Evolutionary conservation across 2,888 invertebrate species (phyloP).

Genomic region (Cataglyphis cursor): DNA sequence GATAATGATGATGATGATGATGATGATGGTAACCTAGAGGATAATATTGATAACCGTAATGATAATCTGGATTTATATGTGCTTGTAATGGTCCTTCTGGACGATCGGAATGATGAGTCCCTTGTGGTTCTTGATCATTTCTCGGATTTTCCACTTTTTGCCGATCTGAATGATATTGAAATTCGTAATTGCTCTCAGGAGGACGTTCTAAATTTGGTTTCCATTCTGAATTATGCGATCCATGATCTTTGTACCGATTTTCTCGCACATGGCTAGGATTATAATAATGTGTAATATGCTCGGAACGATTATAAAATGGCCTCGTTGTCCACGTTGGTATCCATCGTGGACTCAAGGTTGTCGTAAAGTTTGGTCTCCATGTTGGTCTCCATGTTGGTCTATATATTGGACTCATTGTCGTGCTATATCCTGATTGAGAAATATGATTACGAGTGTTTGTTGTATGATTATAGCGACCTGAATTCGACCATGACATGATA

Average conservation of each 20-base stretch:
- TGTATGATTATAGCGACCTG: conserved; percentile 50
- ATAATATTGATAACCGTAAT: background rate
- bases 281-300: background rate
- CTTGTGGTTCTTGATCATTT: conserved; percentile 8
- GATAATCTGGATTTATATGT: background rate
- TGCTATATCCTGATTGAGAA: conserved; percentile 79
- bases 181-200: conserved; percentile 1
- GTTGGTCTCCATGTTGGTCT: conserved; percentile 6
- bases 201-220: conserved; percentile 11
- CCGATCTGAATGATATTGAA: background rate
- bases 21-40: conserved; percentile 16
- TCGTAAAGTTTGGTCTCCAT: conserved; percentile 26
- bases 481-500: conserved; percentile 31
- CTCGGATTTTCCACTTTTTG: background rate
- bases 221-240: background rate
- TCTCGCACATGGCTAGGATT: background rate
- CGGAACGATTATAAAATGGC: conserved; percentile 19
- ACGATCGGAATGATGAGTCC: background rate
- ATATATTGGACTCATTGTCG: conserved; percentile 73
- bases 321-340: conserved; percentile 36
- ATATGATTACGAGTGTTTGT: conserved; percentile 5
- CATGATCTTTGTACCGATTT: background rate
- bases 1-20: conserved; percentile 27
- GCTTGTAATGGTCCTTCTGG: background rate
- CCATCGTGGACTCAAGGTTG: conserved; percentile 60